Percentiles rank a stretch among this genome's conserved stretches.
Conservation (phyloP, 2,888 invertebrate genomes). For the Dynastes maya region DNA sequence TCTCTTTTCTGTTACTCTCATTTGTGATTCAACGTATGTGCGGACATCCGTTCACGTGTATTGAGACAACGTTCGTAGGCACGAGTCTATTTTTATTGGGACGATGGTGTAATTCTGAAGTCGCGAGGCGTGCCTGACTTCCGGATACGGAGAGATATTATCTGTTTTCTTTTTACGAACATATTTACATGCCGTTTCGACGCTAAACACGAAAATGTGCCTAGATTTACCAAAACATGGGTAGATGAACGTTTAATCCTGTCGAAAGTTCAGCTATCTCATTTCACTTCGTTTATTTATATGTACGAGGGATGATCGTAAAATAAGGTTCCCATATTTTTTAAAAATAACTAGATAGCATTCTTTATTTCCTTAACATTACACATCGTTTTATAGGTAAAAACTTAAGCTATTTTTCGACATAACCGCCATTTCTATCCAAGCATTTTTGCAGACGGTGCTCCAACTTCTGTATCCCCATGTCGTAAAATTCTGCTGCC, state of each 20-base stretch:
- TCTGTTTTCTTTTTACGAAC: slow-evolving; percentile 22
- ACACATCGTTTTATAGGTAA: too few species aligned
- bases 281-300: too few species aligned
- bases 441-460: too few species aligned
- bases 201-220: slow-evolving; percentile 20
- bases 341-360: too few species aligned
- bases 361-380: too few species aligned
- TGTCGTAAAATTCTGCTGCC: too few species aligned
- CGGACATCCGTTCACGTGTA: slow-evolving; percentile 31
- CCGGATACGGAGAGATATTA: slow-evolving; percentile 22
- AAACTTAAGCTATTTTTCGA: too few species aligned
- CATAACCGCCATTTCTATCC: too few species aligned
- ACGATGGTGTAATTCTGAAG: slow-evolving; percentile 15
- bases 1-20: slow-evolving; percentile 25
- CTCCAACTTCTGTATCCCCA: too few species aligned
- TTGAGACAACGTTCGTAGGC: slow-evolving; percentile 11
- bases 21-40: slow-evolving; percentile 15
- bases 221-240: background rate
- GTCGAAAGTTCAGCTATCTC: too few species aligned
- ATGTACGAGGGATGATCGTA: too few species aligned
- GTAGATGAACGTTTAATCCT: background rate
- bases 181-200: slow-evolving; percentile 19
- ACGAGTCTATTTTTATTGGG: slow-evolving; percentile 16
- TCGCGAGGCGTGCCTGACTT: slow-evolving; percentile 6
- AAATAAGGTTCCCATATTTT: too few species aligned